These are phyloP conservation scores for Sander vitreus DNA, from an alignment of 2,113 vertebrate species.

Conservation along the genomic window DNA sequence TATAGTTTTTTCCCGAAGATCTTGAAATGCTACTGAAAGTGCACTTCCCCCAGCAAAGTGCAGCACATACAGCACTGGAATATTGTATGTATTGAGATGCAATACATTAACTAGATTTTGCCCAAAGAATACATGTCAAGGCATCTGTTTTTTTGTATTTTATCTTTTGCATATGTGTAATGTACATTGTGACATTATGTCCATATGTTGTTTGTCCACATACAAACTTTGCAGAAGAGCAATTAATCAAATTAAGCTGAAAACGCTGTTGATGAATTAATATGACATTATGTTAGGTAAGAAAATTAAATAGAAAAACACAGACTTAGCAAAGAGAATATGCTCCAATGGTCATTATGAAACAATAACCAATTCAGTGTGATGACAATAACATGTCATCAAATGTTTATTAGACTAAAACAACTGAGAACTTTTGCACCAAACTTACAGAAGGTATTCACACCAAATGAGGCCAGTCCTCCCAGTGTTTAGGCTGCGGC, in stretches of 20 bases:
- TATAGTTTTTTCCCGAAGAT: background rate
- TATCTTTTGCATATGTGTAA: background rate
- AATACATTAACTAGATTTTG: background rate
- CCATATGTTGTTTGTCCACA: slow-evolving; percentile 75
- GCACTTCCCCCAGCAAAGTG: background rate
- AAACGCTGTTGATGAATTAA: slow-evolving; percentile 75
- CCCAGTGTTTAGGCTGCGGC: too few relatives aligned
- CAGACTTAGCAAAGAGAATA: slow-evolving; percentile 12
- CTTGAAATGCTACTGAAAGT: background rate
- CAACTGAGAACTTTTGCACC: background rate
- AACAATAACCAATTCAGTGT: slow-evolving; percentile 8
- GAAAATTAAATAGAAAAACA: slow-evolving; percentile 54
- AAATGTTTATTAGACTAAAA: background rate
- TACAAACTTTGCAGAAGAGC: slow-evolving; percentile 56
- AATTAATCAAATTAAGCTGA: slow-evolving; percentile 73
- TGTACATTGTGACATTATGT: slow-evolving; percentile 34
- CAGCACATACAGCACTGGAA: background rate
- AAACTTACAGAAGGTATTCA: too few relatives aligned
- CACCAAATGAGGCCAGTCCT: too few relatives aligned
- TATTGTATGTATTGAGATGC: background rate
- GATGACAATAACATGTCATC: slow-evolving; percentile 2
- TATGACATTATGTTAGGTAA: slow-evolving; percentile 56
- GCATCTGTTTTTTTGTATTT: background rate
- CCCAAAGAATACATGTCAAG: background rate
- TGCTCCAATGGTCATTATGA: slow-evolving; percentile 21